phyloP scores from a whole-genome alignment of 2,113 vertebrate species.

The Phaethon lepturus region DNA sequence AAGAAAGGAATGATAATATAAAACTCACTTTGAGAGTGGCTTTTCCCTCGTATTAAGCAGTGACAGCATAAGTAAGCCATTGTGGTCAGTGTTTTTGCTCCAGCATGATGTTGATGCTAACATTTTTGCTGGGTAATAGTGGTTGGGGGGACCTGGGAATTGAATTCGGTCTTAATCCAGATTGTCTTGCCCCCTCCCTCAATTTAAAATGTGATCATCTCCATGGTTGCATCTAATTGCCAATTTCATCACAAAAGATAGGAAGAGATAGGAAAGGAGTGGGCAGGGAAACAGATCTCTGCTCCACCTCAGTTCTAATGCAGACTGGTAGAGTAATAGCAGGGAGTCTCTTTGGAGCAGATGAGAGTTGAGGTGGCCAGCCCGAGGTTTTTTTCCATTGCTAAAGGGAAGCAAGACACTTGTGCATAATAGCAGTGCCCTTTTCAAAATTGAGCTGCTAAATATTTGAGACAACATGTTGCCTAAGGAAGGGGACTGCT shows the following conservation, averaged over 20 bases:
- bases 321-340: neutral
- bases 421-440: neutral
- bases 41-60: neutral
- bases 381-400: neutral
- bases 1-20: neutral
- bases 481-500: neutral
- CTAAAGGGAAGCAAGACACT: neutral
- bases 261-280: neutral
- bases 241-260: neutral
- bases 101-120: neutral
- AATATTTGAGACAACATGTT: accelerated
- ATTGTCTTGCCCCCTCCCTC: neutral
- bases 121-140: neutral
- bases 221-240: neutral
- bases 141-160: neutral
- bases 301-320: neutral
- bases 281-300: neutral
- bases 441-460: neutral
- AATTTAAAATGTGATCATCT: neutral
- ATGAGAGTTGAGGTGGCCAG: neutral
- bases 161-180: neutral
- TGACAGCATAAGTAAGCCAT: neutral
- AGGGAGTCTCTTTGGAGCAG: neutral
- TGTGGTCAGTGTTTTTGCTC: neutral
- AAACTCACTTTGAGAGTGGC: neutral